These are phyloP conservation scores for Syngnathus scovelli DNA, from an alignment of 2,113 vertebrate genomes.

Conservation along the genomic window DNA sequence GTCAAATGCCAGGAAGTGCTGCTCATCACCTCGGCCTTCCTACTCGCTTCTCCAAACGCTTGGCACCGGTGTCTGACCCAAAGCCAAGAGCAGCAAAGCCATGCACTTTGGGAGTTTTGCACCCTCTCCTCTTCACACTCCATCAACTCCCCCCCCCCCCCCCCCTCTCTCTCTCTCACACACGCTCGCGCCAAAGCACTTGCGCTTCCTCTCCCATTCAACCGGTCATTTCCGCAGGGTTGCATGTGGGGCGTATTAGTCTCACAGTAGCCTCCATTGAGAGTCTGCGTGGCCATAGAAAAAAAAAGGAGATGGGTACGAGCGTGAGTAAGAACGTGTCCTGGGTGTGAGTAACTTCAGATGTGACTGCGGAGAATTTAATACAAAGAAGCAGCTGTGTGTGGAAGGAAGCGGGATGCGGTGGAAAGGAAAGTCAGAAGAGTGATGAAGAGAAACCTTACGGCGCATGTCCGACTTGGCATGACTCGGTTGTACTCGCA, in stretches of 20 bases:
- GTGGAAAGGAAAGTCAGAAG: conserved; percentile 13
- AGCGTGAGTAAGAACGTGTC: conserved; percentile 10
- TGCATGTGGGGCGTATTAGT: conserved; percentile 17
- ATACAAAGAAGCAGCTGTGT: conserved; percentile 35
- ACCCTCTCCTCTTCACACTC: conserved; percentile 22
- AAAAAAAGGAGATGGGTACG: conserved; percentile 19
- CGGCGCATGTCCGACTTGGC: conserved; percentile 1
- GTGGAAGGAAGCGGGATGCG: conserved; percentile 6
- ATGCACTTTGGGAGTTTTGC: conserved; percentile 35
- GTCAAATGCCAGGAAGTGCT: conserved; percentile 79
- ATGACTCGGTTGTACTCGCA: conserved; percentile 1
- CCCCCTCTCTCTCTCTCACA: conserved; percentile 10
- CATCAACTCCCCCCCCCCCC: conserved; percentile 8
- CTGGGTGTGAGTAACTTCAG: conserved; percentile 23
- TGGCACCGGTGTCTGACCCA: conserved; percentile 60
- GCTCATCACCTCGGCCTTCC: conserved; percentile 72
- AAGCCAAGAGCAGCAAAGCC: conserved; percentile 71
- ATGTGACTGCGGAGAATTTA: conserved; percentile 14
- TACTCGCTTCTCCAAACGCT: conserved; percentile 64
- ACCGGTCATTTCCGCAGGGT: conserved; percentile 42
- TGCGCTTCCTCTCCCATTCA: conserved; percentile 36
- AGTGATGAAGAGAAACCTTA: neutral
- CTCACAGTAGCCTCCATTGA: conserved; percentile 27
- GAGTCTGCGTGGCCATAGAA: conserved; percentile 12
- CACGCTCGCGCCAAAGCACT: conserved; percentile 12